Evolutionary conservation across 2,797 vertebrate species (phyloP).

Genomic region (Echeneis naucrates): DNA sequence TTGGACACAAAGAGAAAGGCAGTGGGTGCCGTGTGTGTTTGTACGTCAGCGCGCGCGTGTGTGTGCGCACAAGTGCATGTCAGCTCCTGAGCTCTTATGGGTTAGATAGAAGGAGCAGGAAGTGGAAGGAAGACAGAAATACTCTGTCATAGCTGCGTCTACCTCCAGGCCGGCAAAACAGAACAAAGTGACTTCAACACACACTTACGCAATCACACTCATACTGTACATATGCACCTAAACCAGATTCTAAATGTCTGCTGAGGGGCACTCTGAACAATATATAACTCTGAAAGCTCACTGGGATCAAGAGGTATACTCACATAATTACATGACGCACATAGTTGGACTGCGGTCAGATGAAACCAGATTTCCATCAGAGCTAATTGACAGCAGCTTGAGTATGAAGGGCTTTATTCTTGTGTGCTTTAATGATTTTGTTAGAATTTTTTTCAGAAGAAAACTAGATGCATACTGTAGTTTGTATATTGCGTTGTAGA

Average conservation of each 20-base stretch:
- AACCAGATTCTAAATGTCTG: constrained; percentile 36
- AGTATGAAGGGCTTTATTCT: background rate
- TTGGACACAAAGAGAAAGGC: constrained; percentile 73
- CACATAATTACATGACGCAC: constrained; percentile 11
- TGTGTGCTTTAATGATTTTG: background rate
- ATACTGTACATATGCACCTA: constrained; percentile 23
- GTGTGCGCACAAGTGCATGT: constrained; percentile 44
- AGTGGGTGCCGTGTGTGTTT: constrained; percentile 51
- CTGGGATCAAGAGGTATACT: constrained; percentile 21
- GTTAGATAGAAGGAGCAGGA: constrained; percentile 65
- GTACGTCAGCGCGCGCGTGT: constrained; percentile 45
- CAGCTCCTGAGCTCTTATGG: constrained; percentile 50
- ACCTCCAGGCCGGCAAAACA: constrained; percentile 61
- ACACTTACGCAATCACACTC: constrained; percentile 15
- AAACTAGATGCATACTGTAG: background rate
- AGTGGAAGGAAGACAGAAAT: constrained; percentile 70
- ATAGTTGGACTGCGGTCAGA: background rate
- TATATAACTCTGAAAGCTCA: constrained; percentile 33
- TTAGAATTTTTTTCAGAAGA: background rate
- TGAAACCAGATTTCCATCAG: too few species aligned
- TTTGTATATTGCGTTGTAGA: background rate
- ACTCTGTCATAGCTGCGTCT: constrained; percentile 49
- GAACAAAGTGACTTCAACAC: constrained; percentile 38
- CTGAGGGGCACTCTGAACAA: constrained; percentile 39
- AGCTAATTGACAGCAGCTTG: too few species aligned